A percentile compares a stretch with the other conserved stretches of the same genome.
phyloP scores from a whole-genome alignment of 2,113 vertebrate genomes.

The Fukomys damarensis region DNA sequence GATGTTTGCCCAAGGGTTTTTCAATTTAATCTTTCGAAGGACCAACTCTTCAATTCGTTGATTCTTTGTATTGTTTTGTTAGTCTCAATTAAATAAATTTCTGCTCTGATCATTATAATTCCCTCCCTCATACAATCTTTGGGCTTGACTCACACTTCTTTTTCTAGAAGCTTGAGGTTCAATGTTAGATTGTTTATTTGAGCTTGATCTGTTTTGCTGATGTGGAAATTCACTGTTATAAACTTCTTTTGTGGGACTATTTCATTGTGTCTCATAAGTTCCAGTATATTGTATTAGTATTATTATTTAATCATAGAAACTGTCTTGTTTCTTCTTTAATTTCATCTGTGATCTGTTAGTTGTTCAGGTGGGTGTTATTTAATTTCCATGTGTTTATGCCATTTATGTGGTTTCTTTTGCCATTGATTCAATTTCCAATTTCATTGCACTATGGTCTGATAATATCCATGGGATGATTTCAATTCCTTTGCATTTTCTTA shows the following conservation, averaged over 20 bases:
- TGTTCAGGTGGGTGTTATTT: background rate
- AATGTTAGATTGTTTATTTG: too few species aligned
- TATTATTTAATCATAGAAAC: background rate
- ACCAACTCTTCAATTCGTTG: background rate
- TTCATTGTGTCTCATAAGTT: background rate
- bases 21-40: background rate
- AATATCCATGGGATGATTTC: background rate
- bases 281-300: background rate
- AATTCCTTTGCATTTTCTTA: background rate
- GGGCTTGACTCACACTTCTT: too few species aligned
- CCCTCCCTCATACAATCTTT: too few species aligned
- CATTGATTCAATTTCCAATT: background rate
- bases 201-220: too few species aligned
- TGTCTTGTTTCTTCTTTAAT: background rate
- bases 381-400: background rate
- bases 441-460: background rate
- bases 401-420: background rate
- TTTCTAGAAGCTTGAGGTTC: too few species aligned
- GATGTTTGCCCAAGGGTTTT: background rate
- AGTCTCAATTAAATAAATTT: background rate
- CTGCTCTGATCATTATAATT: background rate
- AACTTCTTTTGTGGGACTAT: background rate
- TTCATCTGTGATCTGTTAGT: background rate
- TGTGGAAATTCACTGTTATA: background rate
- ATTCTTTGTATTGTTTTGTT: background rate